Evolutionary conservation across 2,888 invertebrate species (phyloP), one percentile per base, ranked within the genome.

Genomic region (Candidula unifasciata): DNA sequence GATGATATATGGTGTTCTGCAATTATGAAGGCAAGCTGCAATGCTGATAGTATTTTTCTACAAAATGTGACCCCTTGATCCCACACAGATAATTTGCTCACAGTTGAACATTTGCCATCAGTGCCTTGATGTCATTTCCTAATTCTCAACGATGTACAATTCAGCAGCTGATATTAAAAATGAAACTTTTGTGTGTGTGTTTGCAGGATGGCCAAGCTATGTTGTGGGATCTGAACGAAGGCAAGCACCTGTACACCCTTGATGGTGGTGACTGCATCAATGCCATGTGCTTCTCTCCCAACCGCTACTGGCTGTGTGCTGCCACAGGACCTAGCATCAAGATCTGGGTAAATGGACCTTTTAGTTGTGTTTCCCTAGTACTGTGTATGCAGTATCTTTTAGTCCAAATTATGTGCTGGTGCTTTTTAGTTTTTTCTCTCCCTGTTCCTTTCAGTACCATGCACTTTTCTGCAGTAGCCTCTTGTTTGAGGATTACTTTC

Each of bases 151-250:
- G n/a, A n/a, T n/a, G n/a, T n/a, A n/a, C n/a, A n/a, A n/a, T n/a
- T n/a, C n/a, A n/a, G 13, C 10, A 18, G 18, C 18, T 18, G 10
- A 16, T 16, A 54, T 18, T 18, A 54, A 54, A 18, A 16, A 16
- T 54, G 13, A 10, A 16, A n/a, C n/a, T n/a, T n/a, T n/a, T n/a
- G n/a, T n/a, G n/a, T n/a, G n/a, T 60, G 21, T 13, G 30, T 30
- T 2, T 27, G 16, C 89, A 96, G 96, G 99, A 99, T 95, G 98
- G 98, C 95, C 98, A 98, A 95, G 99, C 99, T 18, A 98, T 99
- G 97, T 95, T 99, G 89, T 99, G 99, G 99, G 99, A 99, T 94
- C 95, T 99, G 94, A 99, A 99, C 94, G 99, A 99, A 94, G 99
- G 98, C 95, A 99, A 99, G 95, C 99, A 99, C 94, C 95, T 99